Evolutionary conservation across 2,113 vertebrate genomes (phyloP).

Genomic region (Mola mola): DNA sequence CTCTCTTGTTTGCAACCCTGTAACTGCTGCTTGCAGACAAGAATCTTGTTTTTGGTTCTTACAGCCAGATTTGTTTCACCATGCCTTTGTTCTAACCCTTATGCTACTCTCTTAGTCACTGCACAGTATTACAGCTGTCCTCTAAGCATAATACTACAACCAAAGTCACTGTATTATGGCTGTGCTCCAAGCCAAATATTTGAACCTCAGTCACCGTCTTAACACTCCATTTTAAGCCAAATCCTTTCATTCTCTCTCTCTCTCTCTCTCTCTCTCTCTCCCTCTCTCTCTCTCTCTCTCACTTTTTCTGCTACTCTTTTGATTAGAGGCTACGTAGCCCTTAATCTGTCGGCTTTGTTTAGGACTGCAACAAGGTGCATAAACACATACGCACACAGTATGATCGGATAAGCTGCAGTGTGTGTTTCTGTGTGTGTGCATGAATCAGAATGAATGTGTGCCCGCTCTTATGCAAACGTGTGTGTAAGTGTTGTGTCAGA

Average conservation of each 20-base stretch:
- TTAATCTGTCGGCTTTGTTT: constrained; percentile 49
- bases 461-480: constrained; percentile 28
- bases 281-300: constrained; percentile 6
- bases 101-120: constrained; percentile 12
- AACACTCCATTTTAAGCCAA: constrained; percentile 45
- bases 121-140: constrained; percentile 19
- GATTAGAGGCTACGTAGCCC: constrained; percentile 40
- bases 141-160: background rate
- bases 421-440: constrained; percentile 25
- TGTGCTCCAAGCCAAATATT: background rate
- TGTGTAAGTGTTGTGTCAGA: constrained; percentile 39
- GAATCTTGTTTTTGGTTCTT: background rate
- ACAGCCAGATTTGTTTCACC: background rate
- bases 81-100: constrained; percentile 17
- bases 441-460: constrained; percentile 26
- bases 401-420: constrained; percentile 6
- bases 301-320: constrained; percentile 32
- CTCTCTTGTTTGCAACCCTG: constrained; percentile 1
- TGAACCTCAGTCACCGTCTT: constrained; percentile 26
- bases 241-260: constrained; percentile 22
- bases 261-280: constrained; percentile 15
- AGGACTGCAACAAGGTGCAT: constrained; percentile 17
- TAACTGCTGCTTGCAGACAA: background rate
- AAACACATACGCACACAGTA: constrained; percentile 22
- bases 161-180: background rate